Conservation (phyloP, 2,797 vertebrate genomes). For the Sebastes hubbsi region DNA sequence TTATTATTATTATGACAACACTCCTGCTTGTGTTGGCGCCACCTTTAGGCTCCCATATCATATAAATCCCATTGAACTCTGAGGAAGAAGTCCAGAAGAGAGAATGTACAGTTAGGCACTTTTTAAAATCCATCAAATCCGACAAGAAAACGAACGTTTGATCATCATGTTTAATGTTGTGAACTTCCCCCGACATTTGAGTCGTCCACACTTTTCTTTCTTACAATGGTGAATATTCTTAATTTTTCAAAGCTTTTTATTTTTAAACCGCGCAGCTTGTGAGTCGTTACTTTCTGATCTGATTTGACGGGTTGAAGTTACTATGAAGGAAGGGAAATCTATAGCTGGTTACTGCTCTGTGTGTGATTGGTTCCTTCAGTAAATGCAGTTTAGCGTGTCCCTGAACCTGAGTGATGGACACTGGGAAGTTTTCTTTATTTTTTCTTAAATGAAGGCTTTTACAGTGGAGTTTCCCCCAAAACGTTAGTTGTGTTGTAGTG, state of each 20-base stretch:
- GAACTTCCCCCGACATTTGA: background rate
- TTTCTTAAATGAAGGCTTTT: background rate
- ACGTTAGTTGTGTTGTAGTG: background rate
- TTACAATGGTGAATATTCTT: background rate
- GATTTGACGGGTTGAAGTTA: conserved; percentile 46
- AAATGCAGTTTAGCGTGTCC: conserved; percentile 34
- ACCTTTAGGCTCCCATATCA: background rate
- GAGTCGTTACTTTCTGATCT: conserved; percentile 3
- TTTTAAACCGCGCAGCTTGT: background rate
- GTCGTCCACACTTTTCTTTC: background rate
- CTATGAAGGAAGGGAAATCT: conserved; percentile 66
- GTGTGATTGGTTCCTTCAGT: conserved; percentile 5
- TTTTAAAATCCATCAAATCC: background rate
- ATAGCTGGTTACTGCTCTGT: conserved; percentile 25
- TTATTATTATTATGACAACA: background rate
- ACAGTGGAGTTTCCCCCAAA: background rate
- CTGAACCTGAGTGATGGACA: conserved; percentile 67
- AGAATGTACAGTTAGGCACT: conserved; percentile 25
- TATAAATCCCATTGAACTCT: background rate
- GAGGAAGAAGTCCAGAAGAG: conserved; percentile 5
- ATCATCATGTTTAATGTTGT: background rate
- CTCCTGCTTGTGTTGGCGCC: conserved; percentile 25
- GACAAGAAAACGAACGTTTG: background rate
- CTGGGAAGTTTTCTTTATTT: conserved; percentile 13
- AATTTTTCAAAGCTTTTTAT: background rate